These are phyloP conservation scores for Tipula unca DNA, from an alignment of 2,888 invertebrate genomes.

Conservation along the genomic window DNA sequence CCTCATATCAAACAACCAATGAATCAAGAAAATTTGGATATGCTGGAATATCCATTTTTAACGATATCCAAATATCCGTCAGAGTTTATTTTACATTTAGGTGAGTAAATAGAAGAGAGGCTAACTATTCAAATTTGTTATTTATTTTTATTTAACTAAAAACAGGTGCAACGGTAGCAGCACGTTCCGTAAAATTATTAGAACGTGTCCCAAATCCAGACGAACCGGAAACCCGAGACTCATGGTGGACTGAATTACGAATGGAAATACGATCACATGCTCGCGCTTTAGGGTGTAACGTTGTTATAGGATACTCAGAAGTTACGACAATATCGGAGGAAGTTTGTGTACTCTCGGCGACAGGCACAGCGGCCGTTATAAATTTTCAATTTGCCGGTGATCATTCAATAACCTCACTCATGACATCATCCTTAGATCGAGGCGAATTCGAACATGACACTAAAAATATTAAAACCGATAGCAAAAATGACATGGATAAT, in stretches of 20 bases:
- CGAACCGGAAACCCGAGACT: conserved; percentile 84
- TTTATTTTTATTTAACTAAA: conserved; percentile 22
- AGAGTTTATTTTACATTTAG: conserved; percentile 81
- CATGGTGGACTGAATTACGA: conserved; percentile 95
- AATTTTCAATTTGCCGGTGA: conserved; percentile 45
- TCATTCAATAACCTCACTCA: conserved; percentile 28
- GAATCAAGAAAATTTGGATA: conserved; percentile 73
- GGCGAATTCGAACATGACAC: conserved; percentile 46
- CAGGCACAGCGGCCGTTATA: conserved; percentile 86
- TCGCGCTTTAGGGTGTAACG: conserved; percentile 84
- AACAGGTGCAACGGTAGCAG: conserved; percentile 72
- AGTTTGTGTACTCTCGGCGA: conserved; percentile 87
- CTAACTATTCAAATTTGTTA: not conserved
- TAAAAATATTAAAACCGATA: conserved; percentile 20
- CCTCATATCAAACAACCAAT: conserved; percentile 47
- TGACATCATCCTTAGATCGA: conserved; percentile 47
- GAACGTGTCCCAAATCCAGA: conserved; percentile 75
- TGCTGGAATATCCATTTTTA: conserved; percentile 92
- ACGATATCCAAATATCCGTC: conserved; percentile 85
- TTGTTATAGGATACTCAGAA: conserved; percentile 90
- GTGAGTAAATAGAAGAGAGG: too few relatives aligned
- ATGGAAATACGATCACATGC: conserved; percentile 94
- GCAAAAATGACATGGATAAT: not conserved
- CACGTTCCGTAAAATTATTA: conserved; percentile 73
- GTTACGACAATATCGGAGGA: conserved; percentile 93